Conservation (phyloP, 92 coral and sea anemone species). For the Ricordea florida region DNA sequence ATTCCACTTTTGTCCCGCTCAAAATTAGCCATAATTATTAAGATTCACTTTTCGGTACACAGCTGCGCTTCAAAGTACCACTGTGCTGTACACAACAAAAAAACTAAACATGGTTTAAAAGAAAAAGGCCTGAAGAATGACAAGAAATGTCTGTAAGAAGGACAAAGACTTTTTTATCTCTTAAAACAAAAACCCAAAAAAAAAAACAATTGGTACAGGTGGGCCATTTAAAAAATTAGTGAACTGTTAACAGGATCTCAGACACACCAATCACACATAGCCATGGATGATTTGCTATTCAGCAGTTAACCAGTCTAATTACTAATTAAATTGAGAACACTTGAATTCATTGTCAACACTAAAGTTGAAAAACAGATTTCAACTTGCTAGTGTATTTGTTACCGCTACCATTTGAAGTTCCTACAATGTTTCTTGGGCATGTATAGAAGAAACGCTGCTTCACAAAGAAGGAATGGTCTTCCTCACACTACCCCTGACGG, state of each 20-base stretch:
- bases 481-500: slow-evolving; percentile 14
- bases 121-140: too few species aligned
- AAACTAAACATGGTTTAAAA: too few species aligned
- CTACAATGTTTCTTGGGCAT: not conserved
- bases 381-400: not conserved
- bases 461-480: slow-evolving; percentile 4
- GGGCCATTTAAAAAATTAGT: slow-evolving; percentile 13
- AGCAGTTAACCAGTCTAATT: slow-evolving; percentile 10
- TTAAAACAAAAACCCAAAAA: not conserved
- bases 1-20: too few species aligned
- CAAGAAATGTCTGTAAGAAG: too few species aligned
- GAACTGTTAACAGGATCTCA: slow-evolving; percentile 11
- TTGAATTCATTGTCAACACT: slow-evolving; percentile 18
- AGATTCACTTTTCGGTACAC: too few species aligned
- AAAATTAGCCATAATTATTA: too few species aligned
- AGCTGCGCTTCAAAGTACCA: too few species aligned
- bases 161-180: too few species aligned
- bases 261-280: slow-evolving; percentile 6
- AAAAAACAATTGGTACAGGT: slow-evolving; percentile 17
- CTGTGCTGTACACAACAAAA: too few species aligned
- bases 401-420: not conserved
- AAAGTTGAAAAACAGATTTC: not conserved
- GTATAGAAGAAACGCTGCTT: not conserved
- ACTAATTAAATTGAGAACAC: slow-evolving; percentile 34
- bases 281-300: slow-evolving; percentile 4